A percentile compares a stretch with the other conserved stretches of the same genome.
phyloP scores from a whole-genome alignment of 2,888 invertebrate genomes.

The Colostygia pectinataria region DNA sequence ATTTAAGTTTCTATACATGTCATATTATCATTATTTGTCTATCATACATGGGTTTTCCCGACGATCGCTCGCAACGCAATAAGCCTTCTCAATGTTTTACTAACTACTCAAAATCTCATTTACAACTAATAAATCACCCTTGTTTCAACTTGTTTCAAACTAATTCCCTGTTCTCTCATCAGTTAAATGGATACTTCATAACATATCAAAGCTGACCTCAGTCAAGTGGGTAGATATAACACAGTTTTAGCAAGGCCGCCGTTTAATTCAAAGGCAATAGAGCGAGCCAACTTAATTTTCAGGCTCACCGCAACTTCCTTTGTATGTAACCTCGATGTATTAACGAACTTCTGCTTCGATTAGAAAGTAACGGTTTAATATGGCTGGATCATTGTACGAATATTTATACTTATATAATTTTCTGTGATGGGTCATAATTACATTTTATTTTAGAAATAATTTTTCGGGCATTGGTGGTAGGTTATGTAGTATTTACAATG shows the following conservation, averaged over 20 bases:
- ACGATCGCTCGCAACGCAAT: too few relatives aligned
- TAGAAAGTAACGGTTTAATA: constrained; percentile 27
- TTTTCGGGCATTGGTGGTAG: too few relatives aligned
- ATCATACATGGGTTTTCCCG: too few relatives aligned
- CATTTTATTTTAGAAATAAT: too few relatives aligned
- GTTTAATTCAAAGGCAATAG: constrained; percentile 78
- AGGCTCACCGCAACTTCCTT: constrained; percentile 77
- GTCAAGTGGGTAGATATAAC: constrained; percentile 45
- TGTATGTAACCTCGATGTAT: constrained; percentile 69
- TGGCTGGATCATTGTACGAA: constrained; percentile 17
- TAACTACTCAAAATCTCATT: constrained; percentile 1
- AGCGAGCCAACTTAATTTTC: constrained; percentile 78
- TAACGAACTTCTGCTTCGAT: constrained; percentile 63
- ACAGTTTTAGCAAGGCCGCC: constrained; percentile 49
- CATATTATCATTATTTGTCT: too few relatives aligned
- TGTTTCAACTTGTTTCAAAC: constrained; percentile 8
- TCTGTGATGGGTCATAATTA: not conserved
- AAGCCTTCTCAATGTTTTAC: too few relatives aligned
- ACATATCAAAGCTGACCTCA: constrained; percentile 45
- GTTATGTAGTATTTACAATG: too few relatives aligned
- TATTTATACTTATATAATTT: not conserved
- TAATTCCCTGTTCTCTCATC: constrained; percentile 10
- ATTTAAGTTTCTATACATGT: too few relatives aligned
- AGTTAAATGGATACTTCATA: constrained; percentile 34
- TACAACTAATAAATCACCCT: not conserved